These are phyloP conservation scores for Hymenopus coronatus DNA, from an alignment of 2,888 invertebrate species.

Conservation along the genomic window DNA sequence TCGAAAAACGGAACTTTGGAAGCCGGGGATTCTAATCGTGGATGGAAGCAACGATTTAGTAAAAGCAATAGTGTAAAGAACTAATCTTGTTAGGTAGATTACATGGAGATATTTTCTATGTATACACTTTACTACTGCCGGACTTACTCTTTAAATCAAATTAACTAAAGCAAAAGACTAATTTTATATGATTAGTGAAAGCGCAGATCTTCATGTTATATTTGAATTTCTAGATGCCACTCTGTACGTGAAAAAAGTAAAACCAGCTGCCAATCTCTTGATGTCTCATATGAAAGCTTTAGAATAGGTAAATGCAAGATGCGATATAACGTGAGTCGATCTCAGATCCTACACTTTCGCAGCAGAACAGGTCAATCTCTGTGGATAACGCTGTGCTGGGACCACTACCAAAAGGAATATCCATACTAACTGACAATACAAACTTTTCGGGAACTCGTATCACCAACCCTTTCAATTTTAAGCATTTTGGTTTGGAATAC, in stretches of 20 bases:
- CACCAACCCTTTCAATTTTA: no score
- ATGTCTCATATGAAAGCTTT: no score
- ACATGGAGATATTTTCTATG: background rate
- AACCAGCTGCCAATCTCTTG: no score
- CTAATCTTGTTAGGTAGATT: background rate
- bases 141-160: background rate
- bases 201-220: background rate
- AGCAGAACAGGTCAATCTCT: no score
- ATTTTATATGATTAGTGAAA: background rate
- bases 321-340: no score
- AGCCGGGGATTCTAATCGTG: background rate
- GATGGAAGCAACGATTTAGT: background rate
- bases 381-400: no score
- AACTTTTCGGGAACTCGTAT: no score
- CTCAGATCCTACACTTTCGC: no score
- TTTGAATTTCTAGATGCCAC: background rate
- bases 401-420: no score
- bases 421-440: no score
- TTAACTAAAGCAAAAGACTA: background rate
- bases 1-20: background rate
- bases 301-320: no score
- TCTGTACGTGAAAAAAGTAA: background rate
- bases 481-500: no score
- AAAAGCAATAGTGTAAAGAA: background rate
- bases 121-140: background rate